Base-by-base conservation (phyloP, 2,113 vertebrate species). In the Indicator indicator region DNA sequence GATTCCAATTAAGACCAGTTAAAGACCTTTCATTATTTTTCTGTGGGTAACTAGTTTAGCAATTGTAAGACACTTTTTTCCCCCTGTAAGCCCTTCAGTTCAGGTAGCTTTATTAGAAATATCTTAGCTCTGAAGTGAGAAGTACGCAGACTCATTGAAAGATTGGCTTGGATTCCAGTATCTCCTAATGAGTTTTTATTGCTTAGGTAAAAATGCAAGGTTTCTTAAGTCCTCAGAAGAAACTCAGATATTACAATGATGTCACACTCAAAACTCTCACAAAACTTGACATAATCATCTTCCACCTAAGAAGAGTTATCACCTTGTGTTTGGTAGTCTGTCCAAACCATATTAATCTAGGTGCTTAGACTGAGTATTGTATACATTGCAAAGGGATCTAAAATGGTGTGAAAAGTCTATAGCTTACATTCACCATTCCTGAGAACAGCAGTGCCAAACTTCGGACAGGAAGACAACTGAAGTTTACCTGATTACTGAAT, bases 11-110 rank as follows among this genome's bases (percentile, higher is more conserved):
- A 95, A 85, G 32, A 85, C 44, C 38, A 58, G 33, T 83, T 79
- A 73, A 95, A 85, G 46, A 77, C 52, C 85, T 92, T 92, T 85
- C 80, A 87, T 91, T 71, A 87, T 21, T 32, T 83, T 83, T 89
- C 33, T 91, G 32, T 40, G 68, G 27, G 38, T 86, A 91, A 92
- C 42, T 63, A 33, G 50, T 85, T 94, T 74, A 93, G 42, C 54
- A 93, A 92, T 82, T 87, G 58, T 38, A 60, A 84, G 50, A 70
- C 59, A 73, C 2, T 5, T 58, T 62, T 82, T 84, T 82, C 18
- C 2, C 46, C 19, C 54, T 46, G 6, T 58, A 87, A 78, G 32
- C 9, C 38, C 38, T 92, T 89, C 56, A 76, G 21, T 73, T 80
- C 38, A 73, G 19, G 18, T 55, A 74, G 32, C 72, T 89, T 84